Percentiles rank a stretch among this genome's conserved stretches.
These are phyloP conservation scores for Vespertilio murinus DNA, from an alignment of 2,797 vertebrate genomes.

Conservation along the genomic window DNA sequence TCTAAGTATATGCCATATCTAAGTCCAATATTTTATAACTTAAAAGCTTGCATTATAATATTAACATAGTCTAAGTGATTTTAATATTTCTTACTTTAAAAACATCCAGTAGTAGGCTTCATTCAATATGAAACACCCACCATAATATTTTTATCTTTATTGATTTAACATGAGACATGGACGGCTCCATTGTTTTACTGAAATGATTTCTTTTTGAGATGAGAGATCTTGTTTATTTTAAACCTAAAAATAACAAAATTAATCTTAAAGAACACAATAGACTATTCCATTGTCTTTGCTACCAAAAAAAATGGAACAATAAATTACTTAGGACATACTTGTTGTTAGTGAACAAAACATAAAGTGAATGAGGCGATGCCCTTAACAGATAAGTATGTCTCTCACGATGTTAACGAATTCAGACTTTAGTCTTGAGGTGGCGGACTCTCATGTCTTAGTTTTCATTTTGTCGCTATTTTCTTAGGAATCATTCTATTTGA, in stretches of 20 bases:
- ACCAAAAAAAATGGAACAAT: conserved; percentile 58
- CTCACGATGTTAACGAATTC: not conserved
- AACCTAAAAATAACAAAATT: conserved; percentile 75
- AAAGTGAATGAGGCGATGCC: conserved; percentile 40
- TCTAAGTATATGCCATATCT: not conserved
- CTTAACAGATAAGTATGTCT: conserved; percentile 42
- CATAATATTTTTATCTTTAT: conserved; percentile 51
- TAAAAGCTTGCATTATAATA: not conserved
- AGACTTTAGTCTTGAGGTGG: not conserved
- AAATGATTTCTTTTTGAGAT: conserved; percentile 72
- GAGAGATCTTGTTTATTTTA: conserved; percentile 71
- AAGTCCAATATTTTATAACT: conserved; percentile 16
- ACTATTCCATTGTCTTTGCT: conserved; percentile 57
- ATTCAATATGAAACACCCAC: not conserved
- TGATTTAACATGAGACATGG: conserved; percentile 36
- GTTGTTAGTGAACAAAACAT: conserved; percentile 61
- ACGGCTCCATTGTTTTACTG: conserved; percentile 65
- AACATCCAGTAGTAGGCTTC: not conserved
- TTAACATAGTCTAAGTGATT: not conserved
- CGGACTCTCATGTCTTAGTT: not conserved
- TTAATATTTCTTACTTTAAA: not conserved
- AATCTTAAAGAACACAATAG: conserved; percentile 69
- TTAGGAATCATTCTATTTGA: conserved; percentile 34
- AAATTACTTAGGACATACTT: conserved; percentile 52
- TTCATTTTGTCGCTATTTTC: conserved; percentile 21